Percentiles rank a stretch among this genome's conserved stretches.
phyloP scores from a whole-genome alignment of 2,797 vertebrate species.

The Aphelocoma californica region DNA sequence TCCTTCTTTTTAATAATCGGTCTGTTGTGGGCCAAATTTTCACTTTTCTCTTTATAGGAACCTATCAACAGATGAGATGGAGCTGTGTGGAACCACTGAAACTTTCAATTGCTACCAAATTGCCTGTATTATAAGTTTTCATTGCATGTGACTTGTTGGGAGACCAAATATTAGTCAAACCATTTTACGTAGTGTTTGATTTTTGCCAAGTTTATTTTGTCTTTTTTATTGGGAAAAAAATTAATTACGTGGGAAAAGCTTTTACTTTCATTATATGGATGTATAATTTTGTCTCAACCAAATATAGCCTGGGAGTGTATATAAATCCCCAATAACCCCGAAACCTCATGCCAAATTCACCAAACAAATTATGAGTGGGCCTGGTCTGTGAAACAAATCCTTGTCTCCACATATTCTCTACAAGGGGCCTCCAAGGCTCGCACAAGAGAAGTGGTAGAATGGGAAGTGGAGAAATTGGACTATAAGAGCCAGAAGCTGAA shows the following conservation, averaged over 20 bases:
- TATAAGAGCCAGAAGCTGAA: neutral
- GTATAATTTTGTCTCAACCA: neutral
- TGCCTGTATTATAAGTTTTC: neutral
- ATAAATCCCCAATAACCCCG: neutral
- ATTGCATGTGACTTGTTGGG: neutral
- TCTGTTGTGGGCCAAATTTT: neutral
- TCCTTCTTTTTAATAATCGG: neutral
- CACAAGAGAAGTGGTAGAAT: neutral
- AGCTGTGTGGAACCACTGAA: neutral
- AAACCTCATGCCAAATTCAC: neutral
- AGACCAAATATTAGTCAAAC: neutral
- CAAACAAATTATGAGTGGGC: neutral
- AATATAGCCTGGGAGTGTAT: neutral
- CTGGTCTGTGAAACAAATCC: neutral
- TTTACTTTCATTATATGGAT: neutral
- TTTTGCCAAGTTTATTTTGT: neutral
- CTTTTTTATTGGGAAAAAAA: neutral
- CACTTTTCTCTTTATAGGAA: neutral
- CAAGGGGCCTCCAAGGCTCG: neutral
- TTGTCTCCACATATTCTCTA: neutral
- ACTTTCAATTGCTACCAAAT: neutral
- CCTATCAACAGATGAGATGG: neutral
- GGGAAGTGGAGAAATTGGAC: neutral
- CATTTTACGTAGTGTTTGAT: neutral
- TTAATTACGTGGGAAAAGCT: fast-evolving